Evolutionary conservation across 2,113 vertebrate genomes (phyloP).

Genomic region (Elachura formosa): DNA sequence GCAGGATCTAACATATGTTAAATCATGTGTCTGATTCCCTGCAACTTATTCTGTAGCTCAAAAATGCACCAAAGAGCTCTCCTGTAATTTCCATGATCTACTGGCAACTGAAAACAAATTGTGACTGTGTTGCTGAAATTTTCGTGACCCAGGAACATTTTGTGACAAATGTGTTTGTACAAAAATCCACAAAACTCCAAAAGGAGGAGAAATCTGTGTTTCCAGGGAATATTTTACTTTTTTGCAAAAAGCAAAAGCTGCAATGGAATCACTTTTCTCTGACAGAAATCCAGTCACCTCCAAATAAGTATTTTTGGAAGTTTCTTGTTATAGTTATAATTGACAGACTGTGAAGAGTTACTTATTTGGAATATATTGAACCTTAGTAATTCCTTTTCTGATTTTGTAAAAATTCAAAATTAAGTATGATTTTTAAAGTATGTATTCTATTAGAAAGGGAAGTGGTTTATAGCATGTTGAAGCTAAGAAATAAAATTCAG

Average conservation of each 20-base stretch:
- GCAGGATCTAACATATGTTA: slow-evolving; percentile 48
- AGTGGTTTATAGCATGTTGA: neutral
- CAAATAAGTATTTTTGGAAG: slow-evolving; percentile 25
- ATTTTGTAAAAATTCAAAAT: slow-evolving; percentile 32
- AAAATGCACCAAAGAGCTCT: neutral
- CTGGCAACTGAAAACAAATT: neutral
- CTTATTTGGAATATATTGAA: slow-evolving; percentile 1
- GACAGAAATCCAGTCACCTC: slow-evolving; percentile 20
- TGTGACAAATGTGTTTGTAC: neutral
- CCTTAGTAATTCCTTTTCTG: neutral
- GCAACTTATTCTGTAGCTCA: slow-evolving; percentile 3
- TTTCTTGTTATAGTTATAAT: slow-evolving; percentile 8
- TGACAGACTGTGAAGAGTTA: slow-evolving; percentile 11
- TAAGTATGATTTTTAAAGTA: slow-evolving; percentile 28
- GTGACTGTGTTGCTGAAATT: neutral
- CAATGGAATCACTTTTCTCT: neutral
- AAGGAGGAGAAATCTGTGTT: neutral
- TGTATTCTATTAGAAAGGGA: neutral
- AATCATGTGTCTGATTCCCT: slow-evolving; percentile 36
- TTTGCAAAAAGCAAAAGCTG: neutral
- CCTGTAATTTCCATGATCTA: neutral
- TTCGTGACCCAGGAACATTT: neutral
- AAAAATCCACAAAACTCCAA: neutral
- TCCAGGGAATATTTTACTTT: neutral
- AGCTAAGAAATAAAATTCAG: slow-evolving; percentile 31